Evolutionary conservation across 2,113 vertebrate genomes (phyloP).

Genomic region (Coryphaenoides rupestris): DNA sequence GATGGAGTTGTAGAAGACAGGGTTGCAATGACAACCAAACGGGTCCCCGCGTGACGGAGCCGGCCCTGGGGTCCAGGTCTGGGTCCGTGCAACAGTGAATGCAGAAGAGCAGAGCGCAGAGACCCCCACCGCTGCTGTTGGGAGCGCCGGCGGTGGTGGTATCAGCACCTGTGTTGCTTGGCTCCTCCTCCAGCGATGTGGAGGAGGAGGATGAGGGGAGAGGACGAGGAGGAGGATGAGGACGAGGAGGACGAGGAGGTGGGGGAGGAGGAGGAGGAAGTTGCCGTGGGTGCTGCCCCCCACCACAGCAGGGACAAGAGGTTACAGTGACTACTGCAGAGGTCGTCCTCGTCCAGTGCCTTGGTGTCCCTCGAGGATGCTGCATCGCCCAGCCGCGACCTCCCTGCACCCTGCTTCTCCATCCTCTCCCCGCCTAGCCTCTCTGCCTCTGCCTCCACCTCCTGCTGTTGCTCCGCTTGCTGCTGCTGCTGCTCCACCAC

Average conservation of each 20-base stretch:
- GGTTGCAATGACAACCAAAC: constrained; percentile 74
- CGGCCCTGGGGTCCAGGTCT: constrained; percentile 43
- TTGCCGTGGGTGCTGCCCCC: constrained; percentile 74
- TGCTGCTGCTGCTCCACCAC: background rate
- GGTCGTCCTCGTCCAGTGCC: constrained; percentile 34
- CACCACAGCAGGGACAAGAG: constrained; percentile 70
- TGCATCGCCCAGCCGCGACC: too few species aligned
- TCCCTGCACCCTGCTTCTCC: too few species aligned
- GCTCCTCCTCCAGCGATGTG: too few species aligned
- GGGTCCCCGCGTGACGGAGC: constrained; percentile 54
- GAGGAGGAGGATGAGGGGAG: too few species aligned
- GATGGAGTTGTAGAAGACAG: constrained; percentile 77
- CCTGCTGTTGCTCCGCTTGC: background rate
- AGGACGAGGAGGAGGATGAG: too few species aligned
- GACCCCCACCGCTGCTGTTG: constrained; percentile 13
- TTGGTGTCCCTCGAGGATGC: background rate
- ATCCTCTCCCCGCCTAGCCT: constrained; percentile 47
- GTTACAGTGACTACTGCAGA: constrained; percentile 38
- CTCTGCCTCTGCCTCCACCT: constrained; percentile 26
- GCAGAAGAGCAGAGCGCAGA: constrained; percentile 63
- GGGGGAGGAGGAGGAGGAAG: constrained; percentile 63
- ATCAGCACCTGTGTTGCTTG: too few species aligned
- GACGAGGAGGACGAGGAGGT: too few species aligned
- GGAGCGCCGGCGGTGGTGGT: background rate
- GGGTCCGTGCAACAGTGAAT: constrained; percentile 64